Evolutionary conservation across 2,797 vertebrate species (phyloP).

Genomic region (Parotocinclus haroldoi): DNA sequence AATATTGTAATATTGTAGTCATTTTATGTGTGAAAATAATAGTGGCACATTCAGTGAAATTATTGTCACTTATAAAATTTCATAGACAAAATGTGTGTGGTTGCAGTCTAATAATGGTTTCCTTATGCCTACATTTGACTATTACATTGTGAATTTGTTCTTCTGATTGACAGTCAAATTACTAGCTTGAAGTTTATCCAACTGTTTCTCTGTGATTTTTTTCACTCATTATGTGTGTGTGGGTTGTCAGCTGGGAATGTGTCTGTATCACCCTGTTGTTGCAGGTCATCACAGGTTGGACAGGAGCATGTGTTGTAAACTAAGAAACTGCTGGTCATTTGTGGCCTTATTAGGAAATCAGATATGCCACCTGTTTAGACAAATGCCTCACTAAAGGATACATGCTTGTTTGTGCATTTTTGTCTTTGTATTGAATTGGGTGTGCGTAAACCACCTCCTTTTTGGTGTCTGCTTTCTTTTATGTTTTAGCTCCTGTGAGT

Average conservation of each 20-base stretch:
- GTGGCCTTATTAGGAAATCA: constrained; percentile 42
- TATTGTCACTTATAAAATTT: too few species aligned
- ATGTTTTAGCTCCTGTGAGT: too few species aligned
- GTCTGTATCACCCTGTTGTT: constrained; percentile 23
- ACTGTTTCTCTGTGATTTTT: constrained; percentile 48
- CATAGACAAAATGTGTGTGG: too few species aligned
- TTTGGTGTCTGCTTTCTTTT: too few species aligned
- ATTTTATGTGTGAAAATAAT: too few species aligned
- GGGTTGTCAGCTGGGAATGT: constrained; percentile 15
- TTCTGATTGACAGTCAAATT: too few species aligned
- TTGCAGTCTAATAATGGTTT: too few species aligned
- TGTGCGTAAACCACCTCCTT: neutral
- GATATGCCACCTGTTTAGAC: constrained; percentile 39
- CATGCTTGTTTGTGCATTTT: constrained; percentile 2
- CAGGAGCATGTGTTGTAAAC: constrained; percentile 38
- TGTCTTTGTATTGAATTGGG: constrained; percentile 1
- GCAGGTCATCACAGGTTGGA: constrained; percentile 29
- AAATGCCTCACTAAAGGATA: constrained; percentile 17
- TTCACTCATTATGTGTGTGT: constrained; percentile 24
- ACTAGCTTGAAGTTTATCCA: constrained; percentile 46
- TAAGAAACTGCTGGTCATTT: constrained; percentile 18
- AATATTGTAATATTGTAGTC: too few species aligned
- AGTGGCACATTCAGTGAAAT: too few species aligned
- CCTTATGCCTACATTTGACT: too few species aligned
- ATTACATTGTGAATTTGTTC: too few species aligned